Evolutionary conservation across 1,140 invertebrate species (phyloP).

Genomic region (Orussus abietinus): DNA sequence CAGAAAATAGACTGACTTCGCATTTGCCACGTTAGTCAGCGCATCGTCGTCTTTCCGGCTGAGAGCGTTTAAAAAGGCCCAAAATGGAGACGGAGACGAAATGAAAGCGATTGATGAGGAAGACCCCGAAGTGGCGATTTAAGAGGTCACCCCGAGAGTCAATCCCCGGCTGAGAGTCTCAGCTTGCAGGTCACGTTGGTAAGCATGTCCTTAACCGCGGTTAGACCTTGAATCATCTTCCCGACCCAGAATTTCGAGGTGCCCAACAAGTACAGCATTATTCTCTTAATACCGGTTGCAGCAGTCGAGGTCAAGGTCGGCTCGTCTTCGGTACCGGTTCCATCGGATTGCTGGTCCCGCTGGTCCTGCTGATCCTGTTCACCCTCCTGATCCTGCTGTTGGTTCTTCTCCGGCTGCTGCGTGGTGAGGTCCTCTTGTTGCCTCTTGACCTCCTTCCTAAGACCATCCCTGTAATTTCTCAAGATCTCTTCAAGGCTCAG

Average conservation of each 20-base stretch:
- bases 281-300: conserved; percentile 39
- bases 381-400: conserved; percentile 2
- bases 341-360: conserved; percentile 19
- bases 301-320: conserved; percentile 18
- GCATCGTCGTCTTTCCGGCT: too few relatives aligned
- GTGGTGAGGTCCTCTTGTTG: conserved; percentile 33
- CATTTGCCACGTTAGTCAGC: too few relatives aligned
- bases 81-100: too few relatives aligned
- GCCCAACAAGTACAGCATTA: conserved; percentile 38
- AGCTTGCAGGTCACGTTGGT: conserved; percentile 26
- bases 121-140: too few relatives aligned
- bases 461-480: conserved; percentile 36
- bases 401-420: neutral
- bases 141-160: neutral
- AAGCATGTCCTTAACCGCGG: conserved; percentile 28
- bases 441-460: conserved; percentile 51
- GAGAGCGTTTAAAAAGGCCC: too few relatives aligned
- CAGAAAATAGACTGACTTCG: too few relatives aligned
- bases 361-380: conserved; percentile 34
- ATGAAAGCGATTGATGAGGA: too few relatives aligned
- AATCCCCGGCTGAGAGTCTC: conserved; percentile 3
- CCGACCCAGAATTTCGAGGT: conserved; percentile 32
- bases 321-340: conserved; percentile 31
- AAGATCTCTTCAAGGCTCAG: conserved; percentile 47
- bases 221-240: conserved; percentile 32